Base-by-base conservation (phyloP, 2,888 invertebrate genomes). In the Leptopilina myrica region DNA sequence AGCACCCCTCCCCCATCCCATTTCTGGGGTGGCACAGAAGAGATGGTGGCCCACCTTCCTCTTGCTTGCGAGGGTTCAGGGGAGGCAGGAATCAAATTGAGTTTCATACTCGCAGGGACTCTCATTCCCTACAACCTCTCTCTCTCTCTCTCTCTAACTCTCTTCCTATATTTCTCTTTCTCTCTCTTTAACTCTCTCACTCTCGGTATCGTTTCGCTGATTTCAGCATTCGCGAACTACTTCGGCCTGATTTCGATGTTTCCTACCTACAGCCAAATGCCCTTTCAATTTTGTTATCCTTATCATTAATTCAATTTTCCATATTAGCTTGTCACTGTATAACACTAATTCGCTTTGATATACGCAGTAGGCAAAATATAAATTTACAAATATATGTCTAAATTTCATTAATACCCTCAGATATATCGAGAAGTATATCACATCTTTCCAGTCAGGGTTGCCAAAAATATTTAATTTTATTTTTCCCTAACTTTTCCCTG, bases 61-160 rank as follows among this genome's bases (percentile, higher is more conserved):
- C 83, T 77, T 77, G 82, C 84, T 76, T 86, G 82, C 85, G 84
- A 82, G 84, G 82, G 86, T 82, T 86, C 81, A 84, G 85, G 85
- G 86, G 88, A 87, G 85, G 87, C 88, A 87, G 89, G 87, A 91
- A 91, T 91, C 89, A 90, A 91, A 91, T 91, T 90, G 90, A 90
- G 91, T 91, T 91, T 91, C 91, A 90, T 90, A 90, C 89, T 89
- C 53, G 66, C 40, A 43, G 73, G 40, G 15, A 73, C 56, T 73
- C 73, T 56, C 56, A 56, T 56, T 73, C 56, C 64, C 64, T 64
- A 20, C 49, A 49, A 49, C 4, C 49, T 49, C 49, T 12, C 33
- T 33, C 26, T 26, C 26, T 26, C 26, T 26, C 26, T 26, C 33
- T 33, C 33, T 33, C 33, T 33, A 4, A 33, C 33, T 33, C 33